These are phyloP conservation scores for Triplophysa bombifrons DNA, from an alignment of 2,797 vertebrate species.

Conservation along the genomic window DNA sequence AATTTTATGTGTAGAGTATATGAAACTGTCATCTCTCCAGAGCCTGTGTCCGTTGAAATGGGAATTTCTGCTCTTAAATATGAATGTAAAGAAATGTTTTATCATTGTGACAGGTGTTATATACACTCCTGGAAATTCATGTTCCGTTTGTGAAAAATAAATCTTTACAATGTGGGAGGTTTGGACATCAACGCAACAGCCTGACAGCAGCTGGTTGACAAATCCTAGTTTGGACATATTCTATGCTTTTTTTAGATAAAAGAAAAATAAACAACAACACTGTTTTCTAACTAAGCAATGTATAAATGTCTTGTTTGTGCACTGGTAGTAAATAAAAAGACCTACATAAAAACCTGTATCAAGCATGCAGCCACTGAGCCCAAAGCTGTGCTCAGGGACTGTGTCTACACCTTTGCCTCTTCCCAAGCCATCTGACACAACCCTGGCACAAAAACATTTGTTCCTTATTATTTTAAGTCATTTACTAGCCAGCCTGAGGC, in stretches of 20 bases:
- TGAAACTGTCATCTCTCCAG: neutral
- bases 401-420: slow-evolving; percentile 41
- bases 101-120: slow-evolving; percentile 23
- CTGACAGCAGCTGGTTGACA: slow-evolving; percentile 20
- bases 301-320: neutral
- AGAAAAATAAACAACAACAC: neutral
- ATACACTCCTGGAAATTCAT: slow-evolving; percentile 1
- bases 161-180: slow-evolving; percentile 21
- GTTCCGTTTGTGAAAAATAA: slow-evolving; percentile 28
- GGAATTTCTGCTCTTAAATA: slow-evolving; percentile 14
- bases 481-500: slow-evolving; percentile 59
- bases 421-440: slow-evolving; percentile 47
- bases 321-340: neutral
- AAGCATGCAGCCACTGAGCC: neutral
- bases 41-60: neutral
- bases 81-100: slow-evolving; percentile 19
- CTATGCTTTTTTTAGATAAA: neutral
- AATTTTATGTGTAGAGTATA: neutral
- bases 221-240: slow-evolving; percentile 7
- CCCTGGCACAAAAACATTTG: slow-evolving; percentile 55
- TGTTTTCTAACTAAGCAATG: neutral
- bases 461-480: slow-evolving; percentile 64
- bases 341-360: neutral
- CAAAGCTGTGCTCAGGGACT: slow-evolving; percentile 17
- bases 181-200: slow-evolving; percentile 15